Conservation (phyloP, 2,888 invertebrate species). For the Scaptomyza flava region DNA sequence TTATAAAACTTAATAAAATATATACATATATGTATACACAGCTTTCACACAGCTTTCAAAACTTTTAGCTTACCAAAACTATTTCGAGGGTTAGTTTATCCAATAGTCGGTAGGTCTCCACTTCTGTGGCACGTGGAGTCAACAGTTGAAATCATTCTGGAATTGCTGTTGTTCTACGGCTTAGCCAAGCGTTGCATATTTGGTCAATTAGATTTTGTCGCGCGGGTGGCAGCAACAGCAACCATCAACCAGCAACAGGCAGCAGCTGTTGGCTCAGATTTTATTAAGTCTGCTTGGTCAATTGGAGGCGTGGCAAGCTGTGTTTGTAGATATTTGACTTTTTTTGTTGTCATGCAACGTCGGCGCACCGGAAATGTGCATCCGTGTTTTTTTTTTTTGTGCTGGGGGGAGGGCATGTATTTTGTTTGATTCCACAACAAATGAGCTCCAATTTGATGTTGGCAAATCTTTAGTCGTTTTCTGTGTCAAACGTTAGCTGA, state of each 20-base stretch:
- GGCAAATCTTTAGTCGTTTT: constrained; percentile 60
- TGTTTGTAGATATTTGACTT: constrained; percentile 21
- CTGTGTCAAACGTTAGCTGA: constrained; percentile 68
- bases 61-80: no score
- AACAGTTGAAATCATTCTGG: constrained; percentile 35
- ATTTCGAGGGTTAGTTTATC: neutral
- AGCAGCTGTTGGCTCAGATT: constrained; percentile 32
- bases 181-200: constrained; percentile 74
- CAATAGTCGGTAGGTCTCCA: constrained; percentile 7
- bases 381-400: constrained; percentile 53
- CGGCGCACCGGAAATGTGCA: constrained; percentile 64
- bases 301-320: constrained; percentile 50
- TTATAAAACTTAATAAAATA: no score
- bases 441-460: constrained; percentile 52
- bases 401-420: constrained; percentile 23
- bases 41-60: no score
- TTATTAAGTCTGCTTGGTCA: constrained; percentile 45
- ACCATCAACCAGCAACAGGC: neutral
- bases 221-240: constrained; percentile 63
- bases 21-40: no score
- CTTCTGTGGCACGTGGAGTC: neutral
- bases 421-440: constrained; percentile 61
- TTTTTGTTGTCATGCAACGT: constrained; percentile 73
- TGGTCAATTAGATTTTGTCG: constrained; percentile 78
- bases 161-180: constrained; percentile 47